These are phyloP conservation scores for Takifugu bimaculatus DNA, from an alignment of 2,113 vertebrate species.

Conservation along the genomic window DNA sequence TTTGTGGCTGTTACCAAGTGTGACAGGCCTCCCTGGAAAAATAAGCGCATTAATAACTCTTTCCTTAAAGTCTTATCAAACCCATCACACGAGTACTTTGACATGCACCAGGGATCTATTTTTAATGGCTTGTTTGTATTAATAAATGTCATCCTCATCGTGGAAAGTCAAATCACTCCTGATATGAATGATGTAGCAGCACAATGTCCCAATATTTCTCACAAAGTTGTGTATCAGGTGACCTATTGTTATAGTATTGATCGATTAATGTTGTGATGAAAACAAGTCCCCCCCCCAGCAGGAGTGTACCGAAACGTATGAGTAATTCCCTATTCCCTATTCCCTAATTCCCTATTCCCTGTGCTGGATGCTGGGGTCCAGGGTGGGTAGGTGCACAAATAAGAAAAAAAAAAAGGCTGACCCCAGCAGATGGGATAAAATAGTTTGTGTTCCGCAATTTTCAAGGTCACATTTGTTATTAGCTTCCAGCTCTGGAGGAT, in stretches of 20 bases:
- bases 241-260: slow-evolving; percentile 27
- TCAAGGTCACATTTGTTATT: slow-evolving; percentile 63
- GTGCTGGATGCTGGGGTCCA: neutral
- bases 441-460: slow-evolving; percentile 40
- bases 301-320: too few relatives aligned
- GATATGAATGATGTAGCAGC: slow-evolving; percentile 7
- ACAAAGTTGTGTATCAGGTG: slow-evolving; percentile 30
- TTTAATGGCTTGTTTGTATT: slow-evolving; percentile 25
- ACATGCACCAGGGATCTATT: slow-evolving; percentile 2
- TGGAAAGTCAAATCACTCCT: slow-evolving; percentile 8
- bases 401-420: slow-evolving; percentile 4
- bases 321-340: too few relatives aligned
- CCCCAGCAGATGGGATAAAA: slow-evolving; percentile 30
- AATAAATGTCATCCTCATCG: slow-evolving; percentile 29
- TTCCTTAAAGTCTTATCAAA: neutral
- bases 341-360: too few relatives aligned
- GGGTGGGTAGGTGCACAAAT: slow-evolving; percentile 1
- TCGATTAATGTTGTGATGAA: slow-evolving; percentile 9
- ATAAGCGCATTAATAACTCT: too few relatives aligned
- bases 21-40: too few relatives aligned
- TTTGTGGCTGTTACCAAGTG: too few relatives aligned
- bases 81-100: neutral
- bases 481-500: slow-evolving; percentile 44
- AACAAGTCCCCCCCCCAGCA: too few relatives aligned
- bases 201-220: slow-evolving; percentile 29